Evolutionary conservation across 2,113 vertebrate species (phyloP).

Genomic region (Vicugna pacos): DNA sequence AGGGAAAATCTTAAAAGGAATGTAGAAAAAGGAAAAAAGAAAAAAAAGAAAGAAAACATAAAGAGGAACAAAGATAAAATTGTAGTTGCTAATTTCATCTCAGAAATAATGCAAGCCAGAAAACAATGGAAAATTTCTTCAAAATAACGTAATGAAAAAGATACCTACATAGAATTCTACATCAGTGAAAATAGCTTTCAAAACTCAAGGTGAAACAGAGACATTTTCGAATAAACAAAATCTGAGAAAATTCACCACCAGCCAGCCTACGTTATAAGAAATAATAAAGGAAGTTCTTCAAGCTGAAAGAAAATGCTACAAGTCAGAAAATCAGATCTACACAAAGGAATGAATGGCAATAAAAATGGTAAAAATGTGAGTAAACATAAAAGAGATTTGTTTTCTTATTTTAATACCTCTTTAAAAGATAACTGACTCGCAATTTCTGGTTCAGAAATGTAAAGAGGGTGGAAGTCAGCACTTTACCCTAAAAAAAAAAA

Average conservation of each 20-base stretch:
- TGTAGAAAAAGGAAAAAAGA: background rate
- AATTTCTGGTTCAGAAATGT: background rate
- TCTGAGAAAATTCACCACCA: background rate
- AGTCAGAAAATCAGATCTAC: background rate
- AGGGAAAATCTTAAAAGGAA: background rate
- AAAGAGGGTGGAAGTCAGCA: background rate
- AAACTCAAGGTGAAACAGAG: background rate
- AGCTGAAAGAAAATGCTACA: background rate
- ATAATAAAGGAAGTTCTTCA: background rate
- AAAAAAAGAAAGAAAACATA: background rate
- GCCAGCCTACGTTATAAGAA: background rate
- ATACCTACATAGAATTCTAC: background rate
- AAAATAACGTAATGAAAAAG: background rate
- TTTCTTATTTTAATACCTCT: background rate
- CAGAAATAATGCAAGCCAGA: background rate
- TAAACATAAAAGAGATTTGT: background rate
- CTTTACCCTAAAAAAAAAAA: background rate
- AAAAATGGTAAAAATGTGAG: background rate
- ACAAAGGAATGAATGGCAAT: background rate
- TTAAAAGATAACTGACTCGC: background rate
- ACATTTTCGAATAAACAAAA: background rate
- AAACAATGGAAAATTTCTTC: background rate
- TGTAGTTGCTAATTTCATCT: background rate
- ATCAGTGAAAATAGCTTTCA: background rate
- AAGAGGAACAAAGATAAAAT: background rate